Percentiles rank a stretch among this genome's conserved stretches.
Evolutionary conservation across 2,797 vertebrate species (phyloP).

Genomic region (Cheracebus regulus): DNA sequence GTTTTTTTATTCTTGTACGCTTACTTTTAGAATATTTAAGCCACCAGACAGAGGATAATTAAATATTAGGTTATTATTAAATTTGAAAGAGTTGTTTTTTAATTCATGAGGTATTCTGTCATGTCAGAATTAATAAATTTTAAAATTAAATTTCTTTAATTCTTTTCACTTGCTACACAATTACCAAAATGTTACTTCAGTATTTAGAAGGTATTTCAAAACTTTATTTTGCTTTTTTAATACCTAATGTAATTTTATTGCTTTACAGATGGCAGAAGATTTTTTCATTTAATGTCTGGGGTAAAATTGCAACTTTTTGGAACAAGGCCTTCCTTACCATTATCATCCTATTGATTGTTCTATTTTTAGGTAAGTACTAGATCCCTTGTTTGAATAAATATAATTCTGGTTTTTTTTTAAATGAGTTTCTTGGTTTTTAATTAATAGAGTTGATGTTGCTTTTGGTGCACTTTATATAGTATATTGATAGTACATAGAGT

Average conservation of each 20-base stretch:
- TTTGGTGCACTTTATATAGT: not conserved
- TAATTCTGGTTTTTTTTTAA: not conserved
- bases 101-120: conserved; percentile 29
- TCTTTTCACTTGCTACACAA: conserved; percentile 7
- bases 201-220: conserved; percentile 48
- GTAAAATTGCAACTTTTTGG: conserved; percentile 91
- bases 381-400: conserved; percentile 18
- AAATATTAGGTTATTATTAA: conserved; percentile 25
- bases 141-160: conserved; percentile 30
- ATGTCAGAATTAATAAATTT: conserved; percentile 5
- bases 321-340: conserved; percentile 96
- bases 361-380: conserved; percentile 93
- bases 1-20: not conserved
- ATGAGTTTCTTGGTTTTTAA: conserved; percentile 5
- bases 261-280: conserved; percentile 93
- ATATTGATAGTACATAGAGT: not conserved
- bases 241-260: conserved; percentile 48
- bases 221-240: not conserved
- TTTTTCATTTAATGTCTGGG: conserved; percentile 93
- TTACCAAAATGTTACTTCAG: conserved; percentile 42
- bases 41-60: not conserved
- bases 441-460: conserved; percentile 15
- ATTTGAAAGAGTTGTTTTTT: conserved; percentile 29
- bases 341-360: conserved; percentile 93
- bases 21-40: conserved; percentile 45